These are phyloP conservation scores for Microchrysa polita DNA, from an alignment of 2,888 invertebrate species.

Conservation along the genomic window DNA sequence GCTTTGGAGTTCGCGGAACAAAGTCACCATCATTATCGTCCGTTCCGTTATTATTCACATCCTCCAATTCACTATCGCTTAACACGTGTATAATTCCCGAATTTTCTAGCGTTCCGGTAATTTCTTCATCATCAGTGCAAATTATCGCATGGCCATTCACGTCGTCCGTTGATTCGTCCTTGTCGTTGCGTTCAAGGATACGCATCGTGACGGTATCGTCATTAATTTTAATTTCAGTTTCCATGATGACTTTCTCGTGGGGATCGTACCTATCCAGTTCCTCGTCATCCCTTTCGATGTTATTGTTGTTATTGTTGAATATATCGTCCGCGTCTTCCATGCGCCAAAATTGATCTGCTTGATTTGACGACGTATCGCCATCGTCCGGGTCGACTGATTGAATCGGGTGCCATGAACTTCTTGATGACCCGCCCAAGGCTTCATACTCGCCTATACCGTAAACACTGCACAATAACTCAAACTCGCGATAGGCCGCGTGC, in stretches of 20 bases:
- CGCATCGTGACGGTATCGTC: slow-evolving; percentile 86
- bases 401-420: slow-evolving; percentile 47
- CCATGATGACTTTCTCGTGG: slow-evolving; percentile 75
- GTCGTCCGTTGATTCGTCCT: slow-evolving; percentile 31
- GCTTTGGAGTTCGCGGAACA: slow-evolving; percentile 71
- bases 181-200: slow-evolving; percentile 70
- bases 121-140: slow-evolving; percentile 61
- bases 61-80: slow-evolving; percentile 71
- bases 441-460: slow-evolving; percentile 63
- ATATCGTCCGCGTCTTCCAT: slow-evolving; percentile 53
- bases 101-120: slow-evolving; percentile 53
- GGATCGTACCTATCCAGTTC: neutral
- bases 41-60: slow-evolving; percentile 57
- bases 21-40: slow-evolving; percentile 49
- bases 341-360: slow-evolving; percentile 52
- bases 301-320: neutral
- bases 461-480: slow-evolving; percentile 71
- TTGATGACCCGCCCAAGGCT: slow-evolving; percentile 44
- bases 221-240: slow-evolving; percentile 84
- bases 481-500: slow-evolving; percentile 67
- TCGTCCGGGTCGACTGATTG: slow-evolving; percentile 50
- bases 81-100: slow-evolving; percentile 69
- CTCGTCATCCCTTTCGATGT: too few species aligned
- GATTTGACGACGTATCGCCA: slow-evolving; percentile 29
- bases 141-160: slow-evolving; percentile 52